Evolutionary conservation across 2,113 vertebrate genomes (phyloP).

Genomic region (Gambusia affinis): DNA sequence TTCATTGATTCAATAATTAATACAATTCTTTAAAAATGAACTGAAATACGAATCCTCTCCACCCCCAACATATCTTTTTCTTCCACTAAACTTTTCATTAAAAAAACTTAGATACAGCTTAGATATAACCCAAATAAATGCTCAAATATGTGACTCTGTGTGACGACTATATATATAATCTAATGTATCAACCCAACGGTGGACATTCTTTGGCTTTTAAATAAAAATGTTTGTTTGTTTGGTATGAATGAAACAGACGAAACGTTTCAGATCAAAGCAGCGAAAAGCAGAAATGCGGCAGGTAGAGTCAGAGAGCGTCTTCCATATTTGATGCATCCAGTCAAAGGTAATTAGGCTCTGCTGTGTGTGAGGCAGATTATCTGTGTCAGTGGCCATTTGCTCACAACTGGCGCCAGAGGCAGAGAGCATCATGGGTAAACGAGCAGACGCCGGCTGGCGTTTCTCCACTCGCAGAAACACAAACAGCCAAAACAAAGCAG

Average conservation of each 20-base stretch:
- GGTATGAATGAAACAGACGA: neutral
- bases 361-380: conserved; percentile 69
- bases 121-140: too few species aligned
- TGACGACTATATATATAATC: too few species aligned
- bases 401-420: conserved; percentile 76
- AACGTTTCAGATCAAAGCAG: neutral
- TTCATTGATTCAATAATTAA: too few species aligned
- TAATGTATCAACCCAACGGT: too few species aligned
- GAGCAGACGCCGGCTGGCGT: conserved; percentile 61
- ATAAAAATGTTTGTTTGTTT: too few species aligned
- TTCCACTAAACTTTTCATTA: too few species aligned
- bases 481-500: conserved; percentile 4
- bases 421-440: conserved; percentile 76
- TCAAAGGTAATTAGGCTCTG: conserved; percentile 77
- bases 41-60: too few species aligned
- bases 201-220: too few species aligned
- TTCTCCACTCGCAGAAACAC: conserved; percentile 27
- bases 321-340: conserved; percentile 76
- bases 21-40: too few species aligned
- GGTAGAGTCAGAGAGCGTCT: conserved; percentile 42
- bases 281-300: conserved; percentile 17
- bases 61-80: too few species aligned
- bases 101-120: too few species aligned
- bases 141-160: too few species aligned
- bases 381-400: conserved; percentile 82